These are phyloP conservation scores for Trachurus trachurus DNA, from an alignment of 2,797 vertebrate species.

Conservation along the genomic window DNA sequence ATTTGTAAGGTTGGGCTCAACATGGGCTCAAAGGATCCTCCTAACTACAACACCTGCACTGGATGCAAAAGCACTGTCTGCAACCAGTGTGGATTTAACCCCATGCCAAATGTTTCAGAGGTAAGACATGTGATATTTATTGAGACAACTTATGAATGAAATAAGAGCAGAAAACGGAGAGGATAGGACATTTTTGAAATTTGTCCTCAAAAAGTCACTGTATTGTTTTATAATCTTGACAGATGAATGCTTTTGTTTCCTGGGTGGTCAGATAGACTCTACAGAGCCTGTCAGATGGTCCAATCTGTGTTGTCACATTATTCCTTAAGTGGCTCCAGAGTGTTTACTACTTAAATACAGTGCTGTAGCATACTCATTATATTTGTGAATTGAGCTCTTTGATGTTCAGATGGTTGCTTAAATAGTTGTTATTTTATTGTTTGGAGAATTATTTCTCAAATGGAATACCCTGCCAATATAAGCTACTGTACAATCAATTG, in stretches of 20 bases:
- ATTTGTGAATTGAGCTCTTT: constrained; percentile 18
- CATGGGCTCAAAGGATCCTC: constrained; percentile 87
- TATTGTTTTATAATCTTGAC: neutral
- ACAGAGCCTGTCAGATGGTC: neutral
- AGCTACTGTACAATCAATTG: neutral
- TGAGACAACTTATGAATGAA: neutral
- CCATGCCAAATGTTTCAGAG: constrained; percentile 92
- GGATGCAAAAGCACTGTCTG: constrained; percentile 94
- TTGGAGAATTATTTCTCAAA: neutral
- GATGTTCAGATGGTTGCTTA: constrained; percentile 1
- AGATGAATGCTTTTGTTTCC: neutral
- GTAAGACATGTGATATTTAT: constrained; percentile 79
- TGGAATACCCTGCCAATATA: neutral
- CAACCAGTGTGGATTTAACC: constrained; percentile 98
- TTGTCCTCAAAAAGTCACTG: neutral
- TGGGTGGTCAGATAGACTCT: neutral
- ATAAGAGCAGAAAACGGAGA: neutral
- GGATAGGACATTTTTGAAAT: neutral
- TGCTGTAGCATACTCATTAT: neutral
- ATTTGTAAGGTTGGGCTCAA: constrained; percentile 93
- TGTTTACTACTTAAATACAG: neutral
- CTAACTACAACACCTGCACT: constrained; percentile 94
- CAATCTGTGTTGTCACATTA: neutral
- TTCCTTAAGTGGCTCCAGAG: neutral
- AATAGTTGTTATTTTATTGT: constrained; percentile 5